A percentile compares a stretch with the other conserved stretches of the same genome.
These are phyloP conservation scores for Blastomussa wellsi DNA, from an alignment of 92 coral and sea anemone genomes.

Conservation along the genomic window DNA sequence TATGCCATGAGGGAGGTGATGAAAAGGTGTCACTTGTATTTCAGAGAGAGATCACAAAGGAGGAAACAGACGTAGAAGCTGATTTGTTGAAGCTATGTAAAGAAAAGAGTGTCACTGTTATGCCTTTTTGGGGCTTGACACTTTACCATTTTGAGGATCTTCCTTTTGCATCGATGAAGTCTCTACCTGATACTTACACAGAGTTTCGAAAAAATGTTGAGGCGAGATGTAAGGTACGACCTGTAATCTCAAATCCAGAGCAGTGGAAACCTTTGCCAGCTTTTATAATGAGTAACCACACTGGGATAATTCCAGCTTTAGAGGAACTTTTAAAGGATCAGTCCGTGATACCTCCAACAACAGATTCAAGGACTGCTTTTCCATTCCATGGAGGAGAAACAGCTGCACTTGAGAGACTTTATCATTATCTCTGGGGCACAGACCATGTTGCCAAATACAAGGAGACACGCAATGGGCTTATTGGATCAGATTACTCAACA, in stretches of 20 bases:
- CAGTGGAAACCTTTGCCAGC: conserved; percentile 41
- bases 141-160: conserved; percentile 61
- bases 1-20: conserved; percentile 21
- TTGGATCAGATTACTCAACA: conserved; percentile 67
- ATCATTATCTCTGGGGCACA: conserved; percentile 60
- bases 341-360: conserved; percentile 5
- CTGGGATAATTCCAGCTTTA: conserved; percentile 45
- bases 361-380: conserved; percentile 60
- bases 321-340: conserved; percentile 35
- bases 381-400: conserved; percentile 69
- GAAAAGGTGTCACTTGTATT: conserved; percentile 47
- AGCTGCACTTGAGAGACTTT: conserved; percentile 46
- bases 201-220: conserved; percentile 66
- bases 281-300: conserved; percentile 10
- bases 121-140: conserved; percentile 63
- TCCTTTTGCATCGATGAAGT: conserved; percentile 42
- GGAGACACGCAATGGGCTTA: conserved; percentile 66
- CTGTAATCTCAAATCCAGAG: conserved; percentile 35
- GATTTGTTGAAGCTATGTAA: conserved; percentile 43
- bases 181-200: conserved; percentile 65
- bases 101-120: conserved; percentile 31
- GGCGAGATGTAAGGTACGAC: conserved; percentile 45
- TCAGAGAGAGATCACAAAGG: conserved; percentile 63
- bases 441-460: conserved; percentile 59
- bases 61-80: conserved; percentile 63